Conservation (phyloP, 53 echinoderm and acorn worm genomes). For the Actinopyga echinites region DNA sequence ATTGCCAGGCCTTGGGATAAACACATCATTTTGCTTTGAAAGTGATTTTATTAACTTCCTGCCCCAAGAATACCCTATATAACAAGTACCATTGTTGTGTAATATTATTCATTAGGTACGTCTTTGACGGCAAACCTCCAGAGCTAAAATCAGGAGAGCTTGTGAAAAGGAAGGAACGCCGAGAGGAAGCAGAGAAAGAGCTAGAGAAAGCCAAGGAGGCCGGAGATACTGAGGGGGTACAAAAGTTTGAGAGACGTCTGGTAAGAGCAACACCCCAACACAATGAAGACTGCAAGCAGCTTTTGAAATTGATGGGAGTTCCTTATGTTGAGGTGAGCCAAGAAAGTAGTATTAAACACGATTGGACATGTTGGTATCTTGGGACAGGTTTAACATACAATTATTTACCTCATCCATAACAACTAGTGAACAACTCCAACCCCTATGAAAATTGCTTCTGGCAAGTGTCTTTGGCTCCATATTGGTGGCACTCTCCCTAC, state of each 20-base stretch:
- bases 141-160: slow-evolving; percentile 97
- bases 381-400: not conserved
- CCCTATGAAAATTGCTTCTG: too few relatives aligned
- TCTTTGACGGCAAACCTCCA: slow-evolving; percentile 99
- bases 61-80: too few relatives aligned
- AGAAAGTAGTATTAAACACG: not conserved
- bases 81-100: too few relatives aligned
- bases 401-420: not conserved
- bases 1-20: too few relatives aligned
- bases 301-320: slow-evolving; percentile 90
- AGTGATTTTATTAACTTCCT: too few relatives aligned
- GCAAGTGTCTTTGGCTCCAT: too few relatives aligned
- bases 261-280: slow-evolving; percentile 86
- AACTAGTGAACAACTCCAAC: not conserved
- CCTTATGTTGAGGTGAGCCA: slow-evolving; percentile 72
- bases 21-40: too few relatives aligned
- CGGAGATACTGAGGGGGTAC: slow-evolving; percentile 77
- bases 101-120: too few relatives aligned
- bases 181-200: slow-evolving; percentile 94
- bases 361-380: too few relatives aligned
- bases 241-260: slow-evolving; percentile 92
- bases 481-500: too few relatives aligned
- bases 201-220: slow-evolving; percentile 92
- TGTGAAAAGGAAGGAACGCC: slow-evolving; percentile 78
- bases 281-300: slow-evolving; percentile 88